These are phyloP conservation scores for Calliphora vicina DNA, from an alignment of 1,140 invertebrate species.

Conservation along the genomic window DNA sequence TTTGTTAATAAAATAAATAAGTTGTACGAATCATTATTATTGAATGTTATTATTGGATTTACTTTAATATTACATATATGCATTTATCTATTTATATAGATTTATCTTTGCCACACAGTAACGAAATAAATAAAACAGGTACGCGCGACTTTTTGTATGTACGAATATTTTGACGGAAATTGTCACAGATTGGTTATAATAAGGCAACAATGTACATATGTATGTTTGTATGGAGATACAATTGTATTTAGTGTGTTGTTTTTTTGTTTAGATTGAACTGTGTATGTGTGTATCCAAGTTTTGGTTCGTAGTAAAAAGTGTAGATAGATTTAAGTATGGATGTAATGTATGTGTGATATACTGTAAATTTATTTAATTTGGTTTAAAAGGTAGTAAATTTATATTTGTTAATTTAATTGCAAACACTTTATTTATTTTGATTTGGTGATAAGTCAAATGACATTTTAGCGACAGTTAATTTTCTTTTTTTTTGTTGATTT, in stretches of 20 bases:
- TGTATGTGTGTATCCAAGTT: neutral
- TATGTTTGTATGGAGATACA: neutral
- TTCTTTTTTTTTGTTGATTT: slow-evolving; percentile 22
- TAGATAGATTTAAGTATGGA: no score
- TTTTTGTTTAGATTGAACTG: neutral
- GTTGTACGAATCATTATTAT: no score
- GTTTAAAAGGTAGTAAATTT: neutral
- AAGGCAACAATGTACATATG: neutral
- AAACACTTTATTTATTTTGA: slow-evolving; percentile 12
- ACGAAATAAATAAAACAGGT: neutral
- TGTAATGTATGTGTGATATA: no score
- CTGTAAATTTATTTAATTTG: neutral
- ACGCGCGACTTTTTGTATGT: neutral
- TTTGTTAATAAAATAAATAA: neutral
- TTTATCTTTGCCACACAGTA: neutral
- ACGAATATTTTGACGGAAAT: neutral
- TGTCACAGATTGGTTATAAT: neutral
- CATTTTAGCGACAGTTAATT: neutral
- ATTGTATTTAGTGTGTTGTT: neutral
- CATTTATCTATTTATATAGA: neutral
- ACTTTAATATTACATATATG: no score
- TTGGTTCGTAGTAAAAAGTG: neutral
- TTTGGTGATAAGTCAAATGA: neutral
- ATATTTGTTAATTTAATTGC: neutral
- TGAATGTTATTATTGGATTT: no score